Evolutionary conservation across 2,888 invertebrate species (phyloP), one percentile per base, ranked within the genome.

Genomic region (Choristoneura rosaceana): DNA sequence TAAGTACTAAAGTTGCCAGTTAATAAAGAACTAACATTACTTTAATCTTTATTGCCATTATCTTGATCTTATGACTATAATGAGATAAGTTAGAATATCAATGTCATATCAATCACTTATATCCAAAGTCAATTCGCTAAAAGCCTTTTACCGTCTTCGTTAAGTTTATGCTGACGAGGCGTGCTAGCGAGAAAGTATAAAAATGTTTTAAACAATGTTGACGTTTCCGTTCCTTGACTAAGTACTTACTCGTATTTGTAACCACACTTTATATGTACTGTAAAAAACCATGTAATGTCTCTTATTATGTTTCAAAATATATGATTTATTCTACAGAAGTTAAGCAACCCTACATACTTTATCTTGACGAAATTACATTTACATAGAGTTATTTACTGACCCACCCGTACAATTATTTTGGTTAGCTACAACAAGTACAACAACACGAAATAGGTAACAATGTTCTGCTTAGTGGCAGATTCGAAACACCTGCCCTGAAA

Each of bases 1-100:
- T 84, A 84, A 87, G 81, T 81, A 64, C 75, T 66, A 34, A 76
- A 76, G 74, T 76, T 75, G 63, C 43, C 59, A 52, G 70, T 47
- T 43, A 70, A 63, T 70, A 70, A 61, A 74, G 58, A 65, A 59
- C 65, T 75, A 45, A 58, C 69, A 64, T 60, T 74, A 60, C 67
- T 68, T 68, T 71, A 66, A 71, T 71, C 62, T 68, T 71, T 47
- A 59, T 25, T 17, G 47, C 55, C 17, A 68, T 64, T 73, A 8
- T 25, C 14, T 50, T 17, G 25, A 17, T 59, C 25, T 45, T 47
- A 47, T 50, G 60, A 8, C 38, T n/a, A n/a, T 71, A 58, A 71
- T 62, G 71, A 66, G 52, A n/a, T 12, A 52, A 66, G 66, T 80
- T 82, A 75, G 70, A 74, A 75, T 77, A 76, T 66, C 41, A 41